Conservation (phyloP, 30 jellyfish, hydroid and myxozoan genomes). For the Aurelia aurita region DNA sequence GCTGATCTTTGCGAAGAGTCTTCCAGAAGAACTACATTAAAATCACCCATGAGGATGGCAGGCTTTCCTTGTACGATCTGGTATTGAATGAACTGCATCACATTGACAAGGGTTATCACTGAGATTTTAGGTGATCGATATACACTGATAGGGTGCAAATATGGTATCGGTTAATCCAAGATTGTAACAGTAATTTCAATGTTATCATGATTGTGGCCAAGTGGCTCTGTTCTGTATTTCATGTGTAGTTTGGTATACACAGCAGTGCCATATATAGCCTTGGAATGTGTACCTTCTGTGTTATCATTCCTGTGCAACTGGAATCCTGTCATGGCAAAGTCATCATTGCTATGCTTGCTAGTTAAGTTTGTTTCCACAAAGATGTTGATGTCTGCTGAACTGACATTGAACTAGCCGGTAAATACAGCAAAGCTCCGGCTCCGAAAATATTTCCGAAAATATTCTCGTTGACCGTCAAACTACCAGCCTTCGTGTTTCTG, state of each 20-base stretch:
- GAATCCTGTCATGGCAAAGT: not conserved
- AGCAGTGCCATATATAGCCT: constrained; percentile 25
- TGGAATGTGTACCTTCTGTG: not conserved
- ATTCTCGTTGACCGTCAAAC: too few relatives aligned
- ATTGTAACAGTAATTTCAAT: constrained; percentile 30
- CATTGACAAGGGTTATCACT: not conserved
- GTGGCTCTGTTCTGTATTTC: not conserved
- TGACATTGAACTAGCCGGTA: constrained; percentile 41
- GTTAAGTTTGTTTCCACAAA: constrained; percentile 31
- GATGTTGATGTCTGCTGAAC: constrained; percentile 33
- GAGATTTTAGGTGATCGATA: constrained; percentile 18
- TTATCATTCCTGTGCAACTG: constrained; percentile 18
- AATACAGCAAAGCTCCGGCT: too few relatives aligned
- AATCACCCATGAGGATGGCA: constrained; percentile 30
- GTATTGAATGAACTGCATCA: not conserved
- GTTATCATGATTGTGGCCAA: not conserved
- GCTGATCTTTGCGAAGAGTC: not conserved
- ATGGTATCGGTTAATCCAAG: not conserved
- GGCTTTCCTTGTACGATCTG: not conserved
- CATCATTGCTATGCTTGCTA: not conserved
- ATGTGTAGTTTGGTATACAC: not conserved
- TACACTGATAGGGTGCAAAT: not conserved
- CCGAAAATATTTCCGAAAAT: too few relatives aligned
- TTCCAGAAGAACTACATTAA: constrained; percentile 10
- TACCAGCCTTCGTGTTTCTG: too few relatives aligned